Percentiles rank a stretch among this genome's conserved stretches.
These are phyloP conservation scores for Drosophila neutralis DNA, from an alignment of 2,888 invertebrate species.

Conservation along the genomic window DNA sequence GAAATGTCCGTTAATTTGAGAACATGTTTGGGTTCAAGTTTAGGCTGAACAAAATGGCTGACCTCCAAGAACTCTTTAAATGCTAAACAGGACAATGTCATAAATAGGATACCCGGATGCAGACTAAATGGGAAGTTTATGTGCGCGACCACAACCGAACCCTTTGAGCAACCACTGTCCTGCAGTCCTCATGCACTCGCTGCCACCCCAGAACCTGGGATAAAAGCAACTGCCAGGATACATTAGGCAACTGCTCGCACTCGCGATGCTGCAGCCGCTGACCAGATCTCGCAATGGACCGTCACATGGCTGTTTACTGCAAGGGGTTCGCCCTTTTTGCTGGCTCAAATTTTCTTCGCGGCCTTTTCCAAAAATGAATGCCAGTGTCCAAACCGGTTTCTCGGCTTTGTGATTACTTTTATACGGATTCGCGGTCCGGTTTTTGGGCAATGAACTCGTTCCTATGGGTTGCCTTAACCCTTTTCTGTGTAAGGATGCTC, in stretches of 20 bases:
- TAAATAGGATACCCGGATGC: slow-evolving; percentile 35
- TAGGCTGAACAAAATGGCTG: slow-evolving; percentile 70
- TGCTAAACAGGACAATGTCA: slow-evolving; percentile 25
- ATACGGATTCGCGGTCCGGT: slow-evolving; percentile 69
- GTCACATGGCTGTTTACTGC: slow-evolving; percentile 56
- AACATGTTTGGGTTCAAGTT: slow-evolving; percentile 58
- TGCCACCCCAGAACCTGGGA: slow-evolving; percentile 46
- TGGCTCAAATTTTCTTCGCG: slow-evolving; percentile 65
- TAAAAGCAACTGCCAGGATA: slow-evolving; percentile 41
- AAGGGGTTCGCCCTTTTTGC: slow-evolving; percentile 69
- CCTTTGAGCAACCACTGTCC: slow-evolving; percentile 67
- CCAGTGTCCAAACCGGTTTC: slow-evolving; percentile 80
- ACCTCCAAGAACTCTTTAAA: slow-evolving; percentile 37
- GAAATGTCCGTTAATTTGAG: slow-evolving; percentile 78
- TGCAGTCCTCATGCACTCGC: slow-evolving; percentile 26
- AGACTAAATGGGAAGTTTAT: slow-evolving; percentile 62
- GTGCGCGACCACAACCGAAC: slow-evolving; percentile 74
- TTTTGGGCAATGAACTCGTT: slow-evolving; percentile 57
- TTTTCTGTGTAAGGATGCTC: slow-evolving; percentile 68
- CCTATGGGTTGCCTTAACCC: slow-evolving; percentile 67
- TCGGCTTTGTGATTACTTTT: slow-evolving; percentile 21
- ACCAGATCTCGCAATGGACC: slow-evolving; percentile 77
- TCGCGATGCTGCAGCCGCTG: slow-evolving; percentile 44
- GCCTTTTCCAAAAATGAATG: slow-evolving; percentile 67
- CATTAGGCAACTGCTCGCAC: slow-evolving; percentile 8